A percentile compares a stretch with the other conserved stretches of the same genome.
Conservation (phyloP, 2,113 vertebrate species). For the Myodes glareolus region DNA sequence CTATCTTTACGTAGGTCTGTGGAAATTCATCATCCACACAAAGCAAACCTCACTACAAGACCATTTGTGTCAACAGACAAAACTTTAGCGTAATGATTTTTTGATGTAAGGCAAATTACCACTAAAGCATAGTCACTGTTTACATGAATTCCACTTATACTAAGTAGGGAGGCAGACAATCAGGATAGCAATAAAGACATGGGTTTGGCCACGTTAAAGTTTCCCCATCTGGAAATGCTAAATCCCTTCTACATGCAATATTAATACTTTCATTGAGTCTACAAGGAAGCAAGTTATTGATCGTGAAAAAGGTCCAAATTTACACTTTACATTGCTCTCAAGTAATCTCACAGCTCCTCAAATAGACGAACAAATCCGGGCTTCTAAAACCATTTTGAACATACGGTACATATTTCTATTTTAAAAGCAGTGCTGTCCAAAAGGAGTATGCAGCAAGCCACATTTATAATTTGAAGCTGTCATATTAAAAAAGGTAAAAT, state of each 20-base stretch:
- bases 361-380: conserved; percentile 2
- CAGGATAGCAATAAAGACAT: conserved; percentile 39
- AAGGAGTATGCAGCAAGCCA: conserved; percentile 28
- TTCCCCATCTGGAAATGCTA: conserved; percentile 49
- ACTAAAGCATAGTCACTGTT: conserved; percentile 47
- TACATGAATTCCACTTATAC: background rate
- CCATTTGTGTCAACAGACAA: background rate
- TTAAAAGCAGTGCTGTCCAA: conserved; percentile 49
- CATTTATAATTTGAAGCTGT: conserved; percentile 1
- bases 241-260: background rate
- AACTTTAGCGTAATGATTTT: background rate
- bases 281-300: conserved; percentile 67
- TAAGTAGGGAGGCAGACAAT: conserved; percentile 57
- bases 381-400: conserved; percentile 55
- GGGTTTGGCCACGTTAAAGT: background rate
- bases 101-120: background rate
- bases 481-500: conserved; percentile 18
- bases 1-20: background rate
- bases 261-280: conserved; percentile 60
- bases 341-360: background rate
- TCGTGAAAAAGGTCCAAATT: conserved; percentile 66
- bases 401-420: conserved; percentile 55
- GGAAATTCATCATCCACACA: conserved; percentile 47
- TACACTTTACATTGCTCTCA: conserved; percentile 35
- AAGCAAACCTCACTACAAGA: background rate